Base-by-base conservation (phyloP, 2,113 vertebrate species). In the Indicator indicator region DNA sequence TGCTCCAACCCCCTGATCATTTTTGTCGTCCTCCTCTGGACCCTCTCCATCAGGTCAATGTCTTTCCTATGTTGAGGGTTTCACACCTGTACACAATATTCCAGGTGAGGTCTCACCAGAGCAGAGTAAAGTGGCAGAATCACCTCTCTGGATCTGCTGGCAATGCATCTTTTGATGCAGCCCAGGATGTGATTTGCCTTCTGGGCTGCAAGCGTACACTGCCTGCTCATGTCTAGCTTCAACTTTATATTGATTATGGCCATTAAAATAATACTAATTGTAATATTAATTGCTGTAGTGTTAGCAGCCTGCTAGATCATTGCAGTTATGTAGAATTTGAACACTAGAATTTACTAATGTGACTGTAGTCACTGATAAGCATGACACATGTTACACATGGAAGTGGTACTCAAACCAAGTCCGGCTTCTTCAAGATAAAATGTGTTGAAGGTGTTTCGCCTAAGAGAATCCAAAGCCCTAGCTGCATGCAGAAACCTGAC, bases 301-400 rank as follows among this genome's bases (percentile, higher is more conserved):
- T 23, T 77, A 80, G 11, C 24, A 91, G 21, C 27, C 30, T 88
- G 15, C 3, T 72, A 81, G 38, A 58, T 75, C 65, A 75, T 54
- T 89, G 17, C 13, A 75, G n/a, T 84, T 60, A 73, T 13, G 9
- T 65, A 32, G 11, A 74, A 77, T 28, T 90, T 20, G 86, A 72
- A 64, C 11, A n/a, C 27, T 70, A 33, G 65, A 48, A 36, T 90
- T 69, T 88, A 83, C 26, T 52, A 52, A 63, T 85, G 38, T 60
- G 1, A 26, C 36, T 82, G 21, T 55, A 68, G 40, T 36, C 55
- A 70, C 42, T 70, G 9, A 12, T 17, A 82, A 58, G 21, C 3
- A 38, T 46, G 42, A 42, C n/a, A 62, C 3, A 26, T 0, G 0
- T 44, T 62, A 44, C 16, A 16, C 16, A 36, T 5, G 2, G n/a